Base-by-base conservation (phyloP, 2,797 vertebrate species). In the Coreius guichenoti region DNA sequence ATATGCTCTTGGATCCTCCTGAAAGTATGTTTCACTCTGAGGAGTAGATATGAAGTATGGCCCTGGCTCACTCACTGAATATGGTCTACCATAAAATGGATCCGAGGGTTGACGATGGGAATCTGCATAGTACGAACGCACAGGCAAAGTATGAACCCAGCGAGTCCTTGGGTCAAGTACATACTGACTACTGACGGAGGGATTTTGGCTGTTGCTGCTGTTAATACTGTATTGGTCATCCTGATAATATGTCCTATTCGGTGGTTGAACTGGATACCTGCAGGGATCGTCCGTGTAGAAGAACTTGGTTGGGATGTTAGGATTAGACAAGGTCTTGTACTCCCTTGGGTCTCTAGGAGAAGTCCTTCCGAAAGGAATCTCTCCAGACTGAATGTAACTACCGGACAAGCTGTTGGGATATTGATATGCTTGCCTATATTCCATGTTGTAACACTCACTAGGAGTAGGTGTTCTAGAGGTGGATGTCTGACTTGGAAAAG, bases 401-500 rank as follows among this genome's bases (percentile, higher is more conserved):
- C 93, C 92, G n/a, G 94, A 94, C 78, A 86, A 92, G 91, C 91
- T 96, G 92, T 91, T 95, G 84, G 94, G 91, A 83, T 94, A 95
- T 65, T 94, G 94, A 88, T 94, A 94, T 80, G 95, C 91, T 81
- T 95, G 95, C 19, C 96, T 94, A 80, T 96, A 96, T 1, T 98
- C 97, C 58, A 94, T 94, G 13, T 96, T 97, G 92, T 97, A 98
- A 70, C 96, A 96, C 86, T 98, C 97, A 0, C 96, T 97, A 43
- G 97, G 97, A 5, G 97, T 98, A 54, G 97, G 96, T 0, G 97
- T 99, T 90, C 97, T 97, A 67, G 97, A 96, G 13, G 94, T 89
- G 13, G 94, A 91, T 8, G 91, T 87, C 82, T 96, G 96, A 26
- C 95, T 95, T 0, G 97, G 98, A 87, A 97, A 95, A 0, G 95